Percentiles rank a stretch among this genome's conserved stretches.
phyloP scores from a whole-genome alignment of 2,888 invertebrate species.

The Sphaerophoria rueppellii region DNA sequence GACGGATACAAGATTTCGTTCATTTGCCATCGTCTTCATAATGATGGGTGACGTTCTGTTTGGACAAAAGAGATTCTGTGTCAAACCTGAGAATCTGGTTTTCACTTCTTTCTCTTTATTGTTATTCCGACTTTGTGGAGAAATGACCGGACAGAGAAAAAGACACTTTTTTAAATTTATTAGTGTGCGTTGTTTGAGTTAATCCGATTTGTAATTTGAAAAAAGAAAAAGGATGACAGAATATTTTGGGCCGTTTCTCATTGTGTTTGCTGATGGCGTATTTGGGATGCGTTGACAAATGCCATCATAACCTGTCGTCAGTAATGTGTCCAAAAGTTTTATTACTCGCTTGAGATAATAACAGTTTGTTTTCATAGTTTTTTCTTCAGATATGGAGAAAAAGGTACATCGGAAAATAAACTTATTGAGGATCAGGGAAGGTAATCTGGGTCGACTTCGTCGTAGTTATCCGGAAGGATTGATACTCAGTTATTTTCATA shows the following conservation, averaged over 20 bases:
- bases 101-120: conserved; percentile 12
- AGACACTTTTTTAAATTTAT: conserved; percentile 10
- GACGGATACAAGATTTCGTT: conserved; percentile 14
- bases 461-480: conserved; percentile 57
- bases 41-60: conserved; percentile 32
- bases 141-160: conserved; percentile 11
- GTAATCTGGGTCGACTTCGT: conserved; percentile 41
- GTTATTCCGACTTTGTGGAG: conserved; percentile 15
- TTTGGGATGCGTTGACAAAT: conserved; percentile 66
- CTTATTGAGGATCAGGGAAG: conserved; percentile 29
- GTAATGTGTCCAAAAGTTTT: conserved; percentile 58
- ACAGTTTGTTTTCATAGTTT: not conserved
- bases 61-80: conserved; percentile 20
- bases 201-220: conserved; percentile 59
- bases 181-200: conserved; percentile 28
- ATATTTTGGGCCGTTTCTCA: conserved; percentile 33
- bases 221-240: conserved; percentile 45
- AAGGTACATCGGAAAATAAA: conserved; percentile 5
- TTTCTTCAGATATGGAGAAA: not conserved
- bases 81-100: conserved; percentile 25
- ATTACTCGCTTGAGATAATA: conserved; percentile 27
- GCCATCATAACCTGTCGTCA: conserved; percentile 72
- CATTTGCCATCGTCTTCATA: conserved; percentile 24
- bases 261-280: conserved; percentile 51
- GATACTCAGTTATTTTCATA: conserved; percentile 28